Evolutionary conservation across 1,140 invertebrate species (phyloP).

Genomic region (Trinorchestia longiramus): DNA sequence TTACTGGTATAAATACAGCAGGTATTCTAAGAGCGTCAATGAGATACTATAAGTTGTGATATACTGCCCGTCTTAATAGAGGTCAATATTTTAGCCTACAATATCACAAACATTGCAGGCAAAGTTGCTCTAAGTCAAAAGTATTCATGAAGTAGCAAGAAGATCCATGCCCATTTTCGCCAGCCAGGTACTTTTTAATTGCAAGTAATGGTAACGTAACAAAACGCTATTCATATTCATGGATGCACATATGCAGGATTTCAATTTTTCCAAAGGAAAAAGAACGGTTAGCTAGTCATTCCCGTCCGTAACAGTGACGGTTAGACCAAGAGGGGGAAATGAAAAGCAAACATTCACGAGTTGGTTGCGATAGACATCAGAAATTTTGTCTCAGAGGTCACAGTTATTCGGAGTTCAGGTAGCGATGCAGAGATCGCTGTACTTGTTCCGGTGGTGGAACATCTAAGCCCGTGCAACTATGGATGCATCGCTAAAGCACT

Average conservation of each 20-base stretch:
- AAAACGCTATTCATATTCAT: background rate
- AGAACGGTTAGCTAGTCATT: background rate
- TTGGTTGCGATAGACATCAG: background rate
- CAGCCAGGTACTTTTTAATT: background rate
- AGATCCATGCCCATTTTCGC: background rate
- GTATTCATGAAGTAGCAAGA: background rate
- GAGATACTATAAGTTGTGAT: no score
- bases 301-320: background rate
- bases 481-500: constrained; percentile 6
- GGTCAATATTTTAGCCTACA: no score
- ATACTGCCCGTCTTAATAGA: no score
- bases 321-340: background rate
- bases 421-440: background rate
- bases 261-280: background rate
- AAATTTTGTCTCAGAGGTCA: background rate
- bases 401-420: background rate
- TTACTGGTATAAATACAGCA: no score
- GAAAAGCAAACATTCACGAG: background rate
- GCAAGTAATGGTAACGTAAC: background rate
- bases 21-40: no score
- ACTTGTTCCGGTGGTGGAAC: background rate
- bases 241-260: background rate
- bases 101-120: background rate
- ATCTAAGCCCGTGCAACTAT: background rate
- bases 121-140: background rate